Percentiles rank a stretch among this genome's conserved stretches.
phyloP scores from a whole-genome alignment of 2,113 vertebrate genomes.

The Anser brachyrhynchus region DNA sequence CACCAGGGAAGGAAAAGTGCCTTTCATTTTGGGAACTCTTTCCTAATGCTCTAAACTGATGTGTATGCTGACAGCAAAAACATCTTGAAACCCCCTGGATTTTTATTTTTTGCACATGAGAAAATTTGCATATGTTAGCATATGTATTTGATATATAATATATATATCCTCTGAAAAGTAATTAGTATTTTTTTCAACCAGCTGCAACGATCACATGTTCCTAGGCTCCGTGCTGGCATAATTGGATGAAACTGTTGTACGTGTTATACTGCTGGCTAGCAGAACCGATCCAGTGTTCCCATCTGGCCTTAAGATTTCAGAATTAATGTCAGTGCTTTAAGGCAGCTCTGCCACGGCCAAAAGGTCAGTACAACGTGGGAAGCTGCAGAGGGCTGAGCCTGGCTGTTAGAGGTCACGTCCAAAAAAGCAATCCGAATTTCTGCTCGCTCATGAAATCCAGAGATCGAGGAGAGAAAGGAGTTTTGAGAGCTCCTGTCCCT shows the following conservation, averaged over 20 bases:
- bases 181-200: constrained; percentile 58
- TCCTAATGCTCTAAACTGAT: neutral
- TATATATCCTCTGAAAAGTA: constrained; percentile 48
- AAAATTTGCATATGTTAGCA: constrained; percentile 36
- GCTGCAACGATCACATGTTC: constrained; percentile 30
- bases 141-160: constrained; percentile 37
- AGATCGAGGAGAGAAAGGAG: neutral
- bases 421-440: neutral
- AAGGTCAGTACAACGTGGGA: neutral
- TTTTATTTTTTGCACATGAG: constrained; percentile 9
- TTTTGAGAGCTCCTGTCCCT: neutral
- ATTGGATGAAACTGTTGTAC: constrained; percentile 45
- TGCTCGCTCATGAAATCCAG: neutral
- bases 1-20: neutral
- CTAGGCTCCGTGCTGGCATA: constrained; percentile 38
- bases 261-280: constrained; percentile 9
- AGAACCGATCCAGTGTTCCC: neutral
- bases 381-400: neutral
- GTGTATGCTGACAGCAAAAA: neutral
- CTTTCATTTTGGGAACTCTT: constrained; percentile 18
- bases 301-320: constrained; percentile 22
- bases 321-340: neutral
- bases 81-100: neutral
- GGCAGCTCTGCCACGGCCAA: neutral
- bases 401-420: neutral